These are phyloP conservation scores for Peucedramus taeniatus DNA, from an alignment of 2,113 vertebrate species.

Conservation along the genomic window DNA sequence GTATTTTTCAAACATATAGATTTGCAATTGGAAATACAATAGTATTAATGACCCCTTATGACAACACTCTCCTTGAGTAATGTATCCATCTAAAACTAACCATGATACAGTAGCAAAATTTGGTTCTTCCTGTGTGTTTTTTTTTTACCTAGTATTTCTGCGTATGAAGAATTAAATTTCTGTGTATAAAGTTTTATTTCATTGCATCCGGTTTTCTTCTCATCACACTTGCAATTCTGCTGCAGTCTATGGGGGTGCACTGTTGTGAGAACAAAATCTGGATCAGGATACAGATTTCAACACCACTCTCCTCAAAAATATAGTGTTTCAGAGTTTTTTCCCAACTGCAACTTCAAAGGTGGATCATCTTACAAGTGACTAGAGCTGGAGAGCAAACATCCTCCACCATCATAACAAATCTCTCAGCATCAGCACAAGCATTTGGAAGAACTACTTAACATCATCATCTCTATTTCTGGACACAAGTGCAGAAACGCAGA, in stretches of 20 bases:
- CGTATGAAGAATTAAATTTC: background rate
- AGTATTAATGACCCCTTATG: background rate
- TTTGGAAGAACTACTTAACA: background rate
- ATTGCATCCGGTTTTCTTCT: background rate
- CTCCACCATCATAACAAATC: constrained; percentile 6
- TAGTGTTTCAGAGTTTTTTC: constrained; percentile 40
- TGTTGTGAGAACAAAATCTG: constrained; percentile 8
- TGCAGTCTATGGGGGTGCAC: background rate
- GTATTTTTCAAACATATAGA: background rate
- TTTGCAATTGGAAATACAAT: background rate
- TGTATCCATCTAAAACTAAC: background rate
- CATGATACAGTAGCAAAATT: background rate
- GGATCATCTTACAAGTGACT: constrained; percentile 26
- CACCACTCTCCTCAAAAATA: constrained; percentile 33
- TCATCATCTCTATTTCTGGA: background rate
- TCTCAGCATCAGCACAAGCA: constrained; percentile 7
- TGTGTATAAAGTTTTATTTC: background rate
- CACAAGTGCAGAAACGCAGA: background rate
- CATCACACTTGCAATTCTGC: background rate
- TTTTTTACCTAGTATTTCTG: background rate
- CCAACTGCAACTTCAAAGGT: background rate
- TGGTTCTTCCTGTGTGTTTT: background rate
- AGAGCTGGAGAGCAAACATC: background rate
- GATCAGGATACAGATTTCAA: constrained; percentile 54
- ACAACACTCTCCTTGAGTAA: background rate